Evolutionary conservation across 1,140 invertebrate genomes (phyloP), one percentile per base, ranked within the genome.

Genomic region (Anastrepha ludens): DNA sequence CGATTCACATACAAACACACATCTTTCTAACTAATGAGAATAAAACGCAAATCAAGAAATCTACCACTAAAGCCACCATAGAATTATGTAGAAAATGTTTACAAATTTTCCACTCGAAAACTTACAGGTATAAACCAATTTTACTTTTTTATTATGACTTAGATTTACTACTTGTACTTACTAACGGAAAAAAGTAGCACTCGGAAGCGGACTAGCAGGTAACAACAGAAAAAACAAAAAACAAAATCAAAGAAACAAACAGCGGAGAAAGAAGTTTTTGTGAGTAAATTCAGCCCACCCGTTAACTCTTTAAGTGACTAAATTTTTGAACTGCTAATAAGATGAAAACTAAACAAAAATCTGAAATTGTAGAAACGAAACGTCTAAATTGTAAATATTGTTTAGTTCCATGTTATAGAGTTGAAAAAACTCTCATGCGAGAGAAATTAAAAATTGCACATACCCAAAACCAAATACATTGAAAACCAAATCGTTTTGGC

Each of bases 61-160:
- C 41, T 47, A 47, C 67, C 67, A 74, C 67, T 41, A 74, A 74
- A 74, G 41, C 13, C 67, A 41, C 67, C 67, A 74, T 81, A 81
- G 44, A 81, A 81, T 0, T 20, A 2, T 81, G 11, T 55, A 81
- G 6, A 58, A n/a, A 29, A 13, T 55, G 4, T 58, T 81, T 55
- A 81, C 74, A 81, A 81, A 50, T 55, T 81, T 81, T 81, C 47
- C 74, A 55, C 74, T 55, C 74, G 20, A 81, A 81, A 50, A 81
- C 47, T 81, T 81, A 81, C 74, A 81, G 74, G 47, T 9, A 81
- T 29, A 81, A 55, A 81, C 3, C 20, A 58, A 5, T 50, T 81
- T 58, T 29, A 58, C 4, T 55, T 50, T 81, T 81, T 50, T 81
- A 55, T 58, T 8, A 81, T 8, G 20, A 81, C 44, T 74, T 81